A percentile compares a stretch with the other conserved stretches of the same genome.
These are phyloP conservation scores for Chanos chanos DNA, from an alignment of 2,797 vertebrate genomes.

Conservation along the genomic window DNA sequence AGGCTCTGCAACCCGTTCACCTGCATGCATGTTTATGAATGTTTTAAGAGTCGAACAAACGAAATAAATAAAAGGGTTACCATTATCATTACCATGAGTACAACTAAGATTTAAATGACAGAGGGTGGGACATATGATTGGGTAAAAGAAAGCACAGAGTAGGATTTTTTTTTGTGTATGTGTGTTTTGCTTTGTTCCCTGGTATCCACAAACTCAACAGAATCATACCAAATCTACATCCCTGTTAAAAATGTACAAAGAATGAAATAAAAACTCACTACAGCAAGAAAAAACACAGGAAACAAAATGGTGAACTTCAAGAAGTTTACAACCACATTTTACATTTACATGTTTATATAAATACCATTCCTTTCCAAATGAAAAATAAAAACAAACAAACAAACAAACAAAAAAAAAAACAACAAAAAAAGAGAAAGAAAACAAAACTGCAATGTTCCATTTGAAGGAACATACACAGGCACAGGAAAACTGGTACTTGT, in stretches of 20 bases:
- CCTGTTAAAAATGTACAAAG: conserved; percentile 49
- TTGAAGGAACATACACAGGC: conserved; percentile 64
- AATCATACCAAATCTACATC: conserved; percentile 66
- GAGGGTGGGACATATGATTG: conserved; percentile 51
- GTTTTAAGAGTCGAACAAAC: conserved; percentile 61
- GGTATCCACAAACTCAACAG: conserved; percentile 67
- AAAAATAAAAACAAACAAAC: conserved; percentile 35
- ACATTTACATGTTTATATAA: conserved; percentile 75
- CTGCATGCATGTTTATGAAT: conserved; percentile 54
- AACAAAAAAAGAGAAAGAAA: conserved; percentile 38
- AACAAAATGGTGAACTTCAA: conserved; percentile 68
- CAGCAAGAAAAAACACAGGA: conserved; percentile 59
- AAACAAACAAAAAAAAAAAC: conserved; percentile 35
- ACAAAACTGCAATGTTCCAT: conserved; percentile 59
- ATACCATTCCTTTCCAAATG: conserved; percentile 60
- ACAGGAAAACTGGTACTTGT: conserved; percentile 76
- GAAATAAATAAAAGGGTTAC: conserved; percentile 73
- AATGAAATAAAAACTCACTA: conserved; percentile 65
- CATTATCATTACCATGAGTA: conserved; percentile 67
- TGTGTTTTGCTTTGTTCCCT: conserved; percentile 57
- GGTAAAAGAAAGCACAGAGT: conserved; percentile 31
- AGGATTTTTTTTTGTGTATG: no score
- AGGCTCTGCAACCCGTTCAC: conserved; percentile 23
- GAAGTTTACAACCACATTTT: conserved; percentile 77
- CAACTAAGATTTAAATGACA: conserved; percentile 65